These are phyloP conservation scores for Pilophorus perplexus DNA, from an alignment of 2,888 invertebrate genomes.

Conservation along the genomic window DNA sequence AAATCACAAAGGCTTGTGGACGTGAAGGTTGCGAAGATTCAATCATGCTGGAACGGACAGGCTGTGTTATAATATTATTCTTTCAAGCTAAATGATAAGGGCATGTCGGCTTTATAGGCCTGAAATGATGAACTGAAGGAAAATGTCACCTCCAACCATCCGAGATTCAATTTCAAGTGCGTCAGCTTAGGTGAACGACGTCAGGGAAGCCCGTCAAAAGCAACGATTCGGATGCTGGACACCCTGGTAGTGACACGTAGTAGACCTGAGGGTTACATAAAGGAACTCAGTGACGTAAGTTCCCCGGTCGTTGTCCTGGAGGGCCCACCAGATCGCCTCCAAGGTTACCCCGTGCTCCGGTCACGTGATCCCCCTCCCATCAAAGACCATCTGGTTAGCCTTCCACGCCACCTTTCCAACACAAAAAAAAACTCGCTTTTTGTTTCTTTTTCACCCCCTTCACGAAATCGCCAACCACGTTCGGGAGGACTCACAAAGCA, in stretches of 20 bases:
- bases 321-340: not conserved
- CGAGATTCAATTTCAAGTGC: too few relatives aligned
- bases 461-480: not conserved
- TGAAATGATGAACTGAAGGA: too few relatives aligned
- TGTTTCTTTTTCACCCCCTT: not conserved
- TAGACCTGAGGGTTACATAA: slow-evolving; percentile 21
- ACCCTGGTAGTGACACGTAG: slow-evolving; percentile 16
- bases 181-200: not conserved
- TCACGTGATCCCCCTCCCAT: slow-evolving; percentile 11
- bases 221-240: slow-evolving; percentile 10
- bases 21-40: not conserved
- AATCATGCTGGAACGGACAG: not conserved
- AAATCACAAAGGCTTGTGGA: too few relatives aligned
- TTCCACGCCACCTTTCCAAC: not conserved
- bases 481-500: not conserved
- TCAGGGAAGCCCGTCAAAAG: not conserved
- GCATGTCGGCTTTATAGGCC: too few relatives aligned
- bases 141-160: too few relatives aligned
- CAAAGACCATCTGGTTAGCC: slow-evolving; percentile 25
- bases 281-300: slow-evolving; percentile 13
- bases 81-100: too few relatives aligned
- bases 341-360: slow-evolving; percentile 28
- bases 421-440: not conserved
- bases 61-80: too few relatives aligned
- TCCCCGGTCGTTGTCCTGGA: slow-evolving; percentile 22